A percentile compares a stretch with the other conserved stretches of the same genome.
Conservation (phyloP, 2,113 vertebrate genomes). For the Zapus hudsonius region DNA sequence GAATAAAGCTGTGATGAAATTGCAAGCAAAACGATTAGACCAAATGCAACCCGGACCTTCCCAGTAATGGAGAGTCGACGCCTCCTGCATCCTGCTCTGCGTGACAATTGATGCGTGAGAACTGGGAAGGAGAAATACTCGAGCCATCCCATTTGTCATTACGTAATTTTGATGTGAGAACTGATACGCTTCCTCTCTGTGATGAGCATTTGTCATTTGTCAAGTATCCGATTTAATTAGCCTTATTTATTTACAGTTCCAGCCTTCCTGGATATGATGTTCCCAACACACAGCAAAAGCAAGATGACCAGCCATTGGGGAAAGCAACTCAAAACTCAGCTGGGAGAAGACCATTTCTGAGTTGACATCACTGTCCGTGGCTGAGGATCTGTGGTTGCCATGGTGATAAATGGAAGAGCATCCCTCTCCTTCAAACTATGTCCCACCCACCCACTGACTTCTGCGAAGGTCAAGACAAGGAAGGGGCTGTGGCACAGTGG, state of each 20-base stretch:
- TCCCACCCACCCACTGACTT: not conserved
- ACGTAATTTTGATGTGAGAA: not conserved
- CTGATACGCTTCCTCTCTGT: not conserved
- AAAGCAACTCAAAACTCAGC: not conserved
- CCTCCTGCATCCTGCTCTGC: not conserved
- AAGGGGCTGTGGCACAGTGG: not conserved
- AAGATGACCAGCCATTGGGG: not conserved
- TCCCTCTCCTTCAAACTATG: not conserved
- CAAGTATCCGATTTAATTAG: constrained; percentile 10
- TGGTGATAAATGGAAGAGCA: not conserved
- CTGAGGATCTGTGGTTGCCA: too few species aligned
- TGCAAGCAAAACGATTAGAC: not conserved
- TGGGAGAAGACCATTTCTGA: not conserved
- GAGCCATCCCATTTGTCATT: not conserved
- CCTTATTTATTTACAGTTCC: not conserved
- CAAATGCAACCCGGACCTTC: not conserved
- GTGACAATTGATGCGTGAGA: not conserved
- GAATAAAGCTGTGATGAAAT: constrained; percentile 10
- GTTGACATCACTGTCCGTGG: fast-evolving
- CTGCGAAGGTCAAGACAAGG: not conserved
- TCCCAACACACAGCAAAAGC: not conserved
- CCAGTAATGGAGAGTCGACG: not conserved
- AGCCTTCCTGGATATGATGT: not conserved
- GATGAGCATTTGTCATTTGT: not conserved
- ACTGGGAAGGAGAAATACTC: not conserved